Base-by-base conservation (phyloP, 2,797 vertebrate genomes). In the Periparus ater region DNA sequence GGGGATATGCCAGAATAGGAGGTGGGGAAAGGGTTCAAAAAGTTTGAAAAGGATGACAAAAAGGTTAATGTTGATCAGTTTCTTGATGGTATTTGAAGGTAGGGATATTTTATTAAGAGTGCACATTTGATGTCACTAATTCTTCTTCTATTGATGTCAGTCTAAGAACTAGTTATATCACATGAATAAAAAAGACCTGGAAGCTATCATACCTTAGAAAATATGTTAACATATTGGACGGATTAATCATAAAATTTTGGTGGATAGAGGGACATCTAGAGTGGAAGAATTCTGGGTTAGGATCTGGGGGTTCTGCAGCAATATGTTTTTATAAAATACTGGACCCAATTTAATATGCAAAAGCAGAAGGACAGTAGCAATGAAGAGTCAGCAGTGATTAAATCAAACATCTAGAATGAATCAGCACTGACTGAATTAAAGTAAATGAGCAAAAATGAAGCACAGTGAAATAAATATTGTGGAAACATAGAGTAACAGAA, bases 381-480 rank as follows among this genome's bases (percentile, higher is more conserved):
- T 86, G 62, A 80, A 62, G 54, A 84, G 51, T 70, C 85, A 94
- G 50, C 63, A 89, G 34, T 76, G 54, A 73, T 73, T 93, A 50
- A 91, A 91, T 90, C 62, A 86, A 85, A 65, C 22, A 55, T 75
- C 48, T 76, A 85, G 55, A 89, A 48, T 94, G 80, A 89, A 62
- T 93, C 88, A 85, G 55, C 48, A 19, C 29, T 50, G 17, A 67
- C 47, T 40, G 17, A 91, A 87, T 79, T 92, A 87, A 90, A 84
- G 75, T 60, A 93, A 91, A 89, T 71, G 79, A 92, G 38, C 60
- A 91, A 79, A 95, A 94, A 42, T 40, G 26, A 88, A 95, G 71
- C 50, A 73, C 18, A 47, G 63, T 53, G 29, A 90, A 94, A 84
- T 78, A 78, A 88, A 75, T 66, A 53, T 50, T 57, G 27, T 54